Evolutionary conservation across 1,140 invertebrate genomes (phyloP).

Genomic region (Brachionus plicatilis): DNA sequence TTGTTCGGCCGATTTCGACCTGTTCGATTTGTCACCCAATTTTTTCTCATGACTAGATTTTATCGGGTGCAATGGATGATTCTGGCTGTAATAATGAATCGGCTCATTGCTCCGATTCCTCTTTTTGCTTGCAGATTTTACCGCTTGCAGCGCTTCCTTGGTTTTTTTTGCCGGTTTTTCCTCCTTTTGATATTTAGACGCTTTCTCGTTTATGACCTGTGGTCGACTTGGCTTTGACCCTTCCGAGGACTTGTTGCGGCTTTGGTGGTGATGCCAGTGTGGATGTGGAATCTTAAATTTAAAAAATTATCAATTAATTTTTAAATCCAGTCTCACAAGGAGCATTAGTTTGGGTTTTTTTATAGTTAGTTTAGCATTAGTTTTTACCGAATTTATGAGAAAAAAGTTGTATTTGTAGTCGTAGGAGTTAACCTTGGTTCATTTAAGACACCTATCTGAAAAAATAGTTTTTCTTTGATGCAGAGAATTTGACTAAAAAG

Average conservation of each 20-base stretch:
- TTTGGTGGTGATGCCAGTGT: constrained; percentile 14
- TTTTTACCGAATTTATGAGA: not conserved
- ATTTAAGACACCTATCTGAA: not conserved
- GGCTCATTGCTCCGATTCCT: constrained; percentile 10
- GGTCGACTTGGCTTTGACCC: not conserved
- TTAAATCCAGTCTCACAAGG: not conserved
- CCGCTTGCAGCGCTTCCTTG: not conserved
- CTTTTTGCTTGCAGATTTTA: not conserved
- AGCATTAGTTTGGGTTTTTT: not conserved
- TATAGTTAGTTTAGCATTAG: not conserved
- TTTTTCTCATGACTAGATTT: constrained; percentile 26
- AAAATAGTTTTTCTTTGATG: not conserved
- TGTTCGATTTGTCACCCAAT: not conserved
- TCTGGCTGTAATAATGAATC: constrained; percentile 33
- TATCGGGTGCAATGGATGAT: constrained; percentile 34
- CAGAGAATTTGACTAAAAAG: no score
- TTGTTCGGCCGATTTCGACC: not conserved
- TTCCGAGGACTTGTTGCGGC: not conserved
- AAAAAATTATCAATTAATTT: not conserved
- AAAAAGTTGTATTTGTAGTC: not conserved
- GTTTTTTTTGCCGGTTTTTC: not conserved
- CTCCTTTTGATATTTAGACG: not conserved
- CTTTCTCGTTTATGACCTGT: constrained; percentile 18
- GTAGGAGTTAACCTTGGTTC: not conserved
- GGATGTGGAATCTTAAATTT: constrained; percentile 7